Percentiles rank a stretch among this genome's conserved stretches.
Conservation (phyloP, 2,888 invertebrate genomes). For the Brachycybe producta region DNA sequence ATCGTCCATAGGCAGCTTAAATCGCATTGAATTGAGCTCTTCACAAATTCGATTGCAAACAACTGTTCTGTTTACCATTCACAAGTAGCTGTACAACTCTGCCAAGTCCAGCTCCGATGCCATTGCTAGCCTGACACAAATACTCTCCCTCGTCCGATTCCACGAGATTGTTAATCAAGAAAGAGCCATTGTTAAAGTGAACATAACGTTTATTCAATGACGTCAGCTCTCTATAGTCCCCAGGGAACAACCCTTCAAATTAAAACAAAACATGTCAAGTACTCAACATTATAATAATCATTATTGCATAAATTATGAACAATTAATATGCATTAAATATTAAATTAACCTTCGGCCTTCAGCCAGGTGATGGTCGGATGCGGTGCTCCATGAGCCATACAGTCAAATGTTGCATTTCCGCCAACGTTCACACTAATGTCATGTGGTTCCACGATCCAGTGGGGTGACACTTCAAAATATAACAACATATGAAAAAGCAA, state of each 20-base stretch:
- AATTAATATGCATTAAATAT: no score
- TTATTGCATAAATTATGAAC: no score
- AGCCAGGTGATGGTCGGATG: constrained; percentile 18
- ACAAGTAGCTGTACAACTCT: constrained; percentile 33
- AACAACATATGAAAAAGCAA: neutral
- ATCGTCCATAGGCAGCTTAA: no score
- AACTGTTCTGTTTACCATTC: constrained; percentile 29
- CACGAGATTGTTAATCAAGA: constrained; percentile 76
- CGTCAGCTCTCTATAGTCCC: constrained; percentile 85
- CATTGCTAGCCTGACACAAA: constrained; percentile 89
- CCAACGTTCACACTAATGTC: constrained; percentile 16
- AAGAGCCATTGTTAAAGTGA: constrained; percentile 76
- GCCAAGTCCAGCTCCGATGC: constrained; percentile 76
- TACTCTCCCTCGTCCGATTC: constrained; percentile 91
- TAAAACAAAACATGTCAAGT: neutral
- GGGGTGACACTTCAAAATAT: constrained; percentile 4
- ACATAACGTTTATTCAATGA: constrained; percentile 78
- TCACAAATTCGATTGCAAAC: neutral
- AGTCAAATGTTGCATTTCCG: constrained; percentile 16
- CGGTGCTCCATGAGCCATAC: constrained; percentile 18
- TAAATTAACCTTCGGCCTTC: constrained; percentile 13
- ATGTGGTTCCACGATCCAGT: constrained; percentile 16
- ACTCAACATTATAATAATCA: neutral
- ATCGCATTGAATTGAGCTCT: neutral
- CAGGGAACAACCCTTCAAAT: constrained; percentile 64